Conservation (phyloP, 1,140 invertebrate species). For the Fragariocoptes setiger region DNA sequence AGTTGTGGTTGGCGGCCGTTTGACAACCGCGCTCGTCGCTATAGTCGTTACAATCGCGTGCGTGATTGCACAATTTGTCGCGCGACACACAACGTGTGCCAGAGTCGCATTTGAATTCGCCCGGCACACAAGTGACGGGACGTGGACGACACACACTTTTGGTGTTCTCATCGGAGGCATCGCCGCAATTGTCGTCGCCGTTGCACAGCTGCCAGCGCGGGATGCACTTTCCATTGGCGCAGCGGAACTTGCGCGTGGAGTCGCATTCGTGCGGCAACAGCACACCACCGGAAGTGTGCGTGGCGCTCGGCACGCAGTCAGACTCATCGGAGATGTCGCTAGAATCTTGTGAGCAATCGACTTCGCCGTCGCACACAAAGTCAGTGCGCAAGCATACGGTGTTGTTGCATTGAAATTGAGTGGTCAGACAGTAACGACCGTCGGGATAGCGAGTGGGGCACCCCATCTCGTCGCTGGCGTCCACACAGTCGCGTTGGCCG, state of each 20-base stretch:
- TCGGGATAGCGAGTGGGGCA: constrained; percentile 55
- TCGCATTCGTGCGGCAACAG: constrained; percentile 13
- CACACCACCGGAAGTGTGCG: too few species aligned
- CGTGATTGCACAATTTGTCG: constrained; percentile 43
- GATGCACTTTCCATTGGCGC: constrained; percentile 66
- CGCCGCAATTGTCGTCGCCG: constrained; percentile 37
- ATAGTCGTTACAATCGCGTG: constrained; percentile 43
- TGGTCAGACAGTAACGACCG: constrained; percentile 52
- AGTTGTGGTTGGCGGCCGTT: constrained; percentile 22
- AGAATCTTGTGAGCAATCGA: constrained; percentile 66
- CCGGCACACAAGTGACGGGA: constrained; percentile 51
- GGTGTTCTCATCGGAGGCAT: constrained; percentile 76
- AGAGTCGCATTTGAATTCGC: constrained; percentile 54
- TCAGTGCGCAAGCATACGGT: constrained; percentile 43
- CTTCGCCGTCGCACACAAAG: constrained; percentile 53
- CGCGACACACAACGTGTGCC: constrained; percentile 60
- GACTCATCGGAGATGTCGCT: constrained; percentile 66
- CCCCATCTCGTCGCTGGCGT: constrained; percentile 64
- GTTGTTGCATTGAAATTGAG: constrained; percentile 50
- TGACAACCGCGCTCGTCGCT: constrained; percentile 71
- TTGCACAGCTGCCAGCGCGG: constrained; percentile 46
- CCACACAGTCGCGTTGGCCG: constrained; percentile 58
- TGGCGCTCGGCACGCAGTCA: constrained; percentile 33
- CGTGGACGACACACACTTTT: constrained; percentile 29
- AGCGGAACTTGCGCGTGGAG: constrained; percentile 34